These are phyloP conservation scores for Hippocampus guttulatus DNA, from an alignment of 2,113 vertebrate genomes.

Conservation along the genomic window DNA sequence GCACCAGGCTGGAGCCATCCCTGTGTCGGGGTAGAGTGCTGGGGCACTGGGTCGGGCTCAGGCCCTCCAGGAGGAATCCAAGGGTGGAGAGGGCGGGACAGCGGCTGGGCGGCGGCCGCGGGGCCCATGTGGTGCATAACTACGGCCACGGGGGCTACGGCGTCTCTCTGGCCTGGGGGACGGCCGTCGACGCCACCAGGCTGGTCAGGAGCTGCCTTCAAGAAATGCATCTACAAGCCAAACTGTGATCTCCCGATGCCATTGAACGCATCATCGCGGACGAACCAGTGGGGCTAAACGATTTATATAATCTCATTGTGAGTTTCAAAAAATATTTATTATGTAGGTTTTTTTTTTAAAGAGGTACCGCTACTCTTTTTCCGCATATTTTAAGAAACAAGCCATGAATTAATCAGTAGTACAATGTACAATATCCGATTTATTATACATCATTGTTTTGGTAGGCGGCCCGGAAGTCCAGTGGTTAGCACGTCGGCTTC, in stretches of 20 bases:
- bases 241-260: slow-evolving; percentile 45
- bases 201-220: slow-evolving; percentile 73
- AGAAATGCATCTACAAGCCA: slow-evolving; percentile 47
- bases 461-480: too few species aligned
- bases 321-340: too few species aligned
- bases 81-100: slow-evolving; percentile 79
- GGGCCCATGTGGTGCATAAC: slow-evolving; percentile 82
- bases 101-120: slow-evolving; percentile 26
- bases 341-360: too few species aligned
- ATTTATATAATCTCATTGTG: too few species aligned
- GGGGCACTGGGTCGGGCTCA: slow-evolving; percentile 77
- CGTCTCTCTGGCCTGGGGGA: slow-evolving; percentile 82
- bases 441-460: too few species aligned
- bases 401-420: too few species aligned
- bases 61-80: slow-evolving; percentile 73
- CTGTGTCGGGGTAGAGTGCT: slow-evolving; percentile 66
- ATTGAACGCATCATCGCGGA: background rate
- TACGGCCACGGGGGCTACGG: slow-evolving; percentile 87
- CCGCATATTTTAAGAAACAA: too few species aligned
- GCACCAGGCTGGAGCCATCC: slow-evolving; percentile 80
- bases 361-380: too few species aligned
- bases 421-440: too few species aligned
- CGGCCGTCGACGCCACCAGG: slow-evolving; percentile 74
- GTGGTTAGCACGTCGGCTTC: too few species aligned
- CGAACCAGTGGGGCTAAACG: too few species aligned